Base-by-base conservation (phyloP, 2,888 invertebrate genomes). In the Homarus gammarus region DNA sequence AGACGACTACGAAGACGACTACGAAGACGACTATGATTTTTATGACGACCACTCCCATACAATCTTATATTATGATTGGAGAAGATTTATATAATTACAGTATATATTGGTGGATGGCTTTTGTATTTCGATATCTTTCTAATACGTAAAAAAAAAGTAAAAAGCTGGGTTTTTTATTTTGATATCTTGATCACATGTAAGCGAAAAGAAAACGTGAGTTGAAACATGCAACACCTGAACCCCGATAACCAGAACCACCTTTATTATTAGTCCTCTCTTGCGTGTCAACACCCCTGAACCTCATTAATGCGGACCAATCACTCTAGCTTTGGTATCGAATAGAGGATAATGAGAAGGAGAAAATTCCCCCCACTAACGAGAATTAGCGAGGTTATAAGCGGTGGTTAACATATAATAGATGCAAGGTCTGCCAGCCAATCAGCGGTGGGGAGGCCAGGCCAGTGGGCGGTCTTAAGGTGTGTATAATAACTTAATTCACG, bases 401-500 rank as follows among this genome's bases (percentile, higher is more conserved):
- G 44, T 40, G 10, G 68, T 40, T 31, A 18, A 18, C 27, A 64
- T 64, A 31, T 85, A 85, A 85, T 85, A 44, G 64, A 85, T 77
- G 84, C 77, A 77, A 49, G 40, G 77, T 18, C 61, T 73, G 15
- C 18, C n/a, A 38, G 38, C 84, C 84, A 85, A 85, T 85, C 84
- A 84, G 84, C 84, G 36, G 61, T 18, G 44, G 33, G 77, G 22
- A 33, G 77, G 75, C 31, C 44, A 40, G 75, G 70, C 64, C 77
- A 68, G 84, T 85, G 84, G 84, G 84, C 84, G 84, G 84, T 85
- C 84, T 75, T 36, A 85, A 27, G 38, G 3, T 36, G 3, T 36
- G 22, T 64, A 44, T 85, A 85, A 85, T 77, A 77, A 77, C 84
- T 85, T 85, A 85, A 85, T 85, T 64, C 77, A 44, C 64, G 77